phyloP scores from a whole-genome alignment of 2,797 vertebrate genomes.

The Apodemus agrarius region DNA sequence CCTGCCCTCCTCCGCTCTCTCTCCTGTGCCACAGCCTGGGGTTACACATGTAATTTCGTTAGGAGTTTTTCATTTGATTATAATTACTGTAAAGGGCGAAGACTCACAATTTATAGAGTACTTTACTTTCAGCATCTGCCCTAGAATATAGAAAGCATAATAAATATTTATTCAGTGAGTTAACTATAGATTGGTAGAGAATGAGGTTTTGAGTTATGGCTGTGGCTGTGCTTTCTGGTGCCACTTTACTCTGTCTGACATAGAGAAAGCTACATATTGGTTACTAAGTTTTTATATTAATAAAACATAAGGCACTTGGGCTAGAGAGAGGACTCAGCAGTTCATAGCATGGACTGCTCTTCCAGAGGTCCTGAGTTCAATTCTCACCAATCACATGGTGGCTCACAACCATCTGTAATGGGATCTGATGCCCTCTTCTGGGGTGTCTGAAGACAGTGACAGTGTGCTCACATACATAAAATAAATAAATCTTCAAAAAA shows the following conservation, averaged over 20 bases:
- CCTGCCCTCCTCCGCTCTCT: not conserved
- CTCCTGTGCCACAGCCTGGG: not conserved
- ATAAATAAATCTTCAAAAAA: not conserved
- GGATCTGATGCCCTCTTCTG: not conserved
- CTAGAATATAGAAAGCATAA: not conserved
- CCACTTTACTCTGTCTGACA: not conserved
- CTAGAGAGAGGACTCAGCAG: not conserved
- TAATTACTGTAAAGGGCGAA: not conserved
- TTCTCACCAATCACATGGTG: not conserved
- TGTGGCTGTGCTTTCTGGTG: not conserved
- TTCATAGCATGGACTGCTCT: not conserved
- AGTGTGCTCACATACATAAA: not conserved
- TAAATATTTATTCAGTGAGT: slow-evolving; percentile 6
- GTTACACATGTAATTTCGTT: not conserved
- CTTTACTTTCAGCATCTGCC: not conserved
- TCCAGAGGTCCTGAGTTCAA: not conserved
- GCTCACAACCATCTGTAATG: not conserved
- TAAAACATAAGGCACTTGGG: not conserved
- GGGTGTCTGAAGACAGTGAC: not conserved
- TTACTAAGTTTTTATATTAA: slow-evolving; percentile 3
- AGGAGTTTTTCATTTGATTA: not conserved
- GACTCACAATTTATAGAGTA: not conserved
- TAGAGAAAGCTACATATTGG: not conserved
- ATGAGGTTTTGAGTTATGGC: not conserved
- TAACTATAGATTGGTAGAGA: not conserved